Conservation (phyloP, 1,140 invertebrate species). For the Drosophila asahinai region DNA sequence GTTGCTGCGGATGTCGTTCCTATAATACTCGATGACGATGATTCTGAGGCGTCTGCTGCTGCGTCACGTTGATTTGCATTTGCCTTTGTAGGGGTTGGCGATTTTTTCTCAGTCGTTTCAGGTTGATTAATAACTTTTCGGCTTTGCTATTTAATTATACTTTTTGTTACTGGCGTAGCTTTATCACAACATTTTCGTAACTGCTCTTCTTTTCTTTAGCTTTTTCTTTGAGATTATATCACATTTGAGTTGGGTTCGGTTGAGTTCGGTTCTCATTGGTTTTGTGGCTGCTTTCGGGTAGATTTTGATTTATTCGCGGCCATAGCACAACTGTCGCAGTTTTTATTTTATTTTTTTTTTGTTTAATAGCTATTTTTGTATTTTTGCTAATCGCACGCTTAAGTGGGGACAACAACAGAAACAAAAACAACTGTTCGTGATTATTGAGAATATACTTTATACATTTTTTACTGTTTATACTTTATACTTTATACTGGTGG, state of each 20-base stretch:
- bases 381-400: conserved; percentile 58
- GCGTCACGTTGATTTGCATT: conserved; percentile 13
- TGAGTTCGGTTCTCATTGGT: conserved; percentile 41
- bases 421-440: conserved; percentile 53
- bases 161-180: conserved; percentile 28
- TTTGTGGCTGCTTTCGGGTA: conserved; percentile 44
- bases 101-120: conserved; percentile 42
- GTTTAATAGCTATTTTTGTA: conserved; percentile 21
- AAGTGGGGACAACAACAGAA: conserved; percentile 59
- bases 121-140: conserved; percentile 28
- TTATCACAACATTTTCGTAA: conserved; percentile 41
- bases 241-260: conserved; percentile 55
- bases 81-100: conserved; percentile 12
- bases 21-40: conserved; percentile 43
- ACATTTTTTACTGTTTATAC: conserved; percentile 27
- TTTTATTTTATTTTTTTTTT: not conserved
- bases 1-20: conserved; percentile 6
- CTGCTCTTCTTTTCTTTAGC: conserved; percentile 18
- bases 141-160: not conserved
- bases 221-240: conserved; percentile 49
- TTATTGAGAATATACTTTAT: conserved; percentile 37
- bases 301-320: conserved; percentile 40
- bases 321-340: conserved; percentile 12
- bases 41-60: conserved; percentile 27
- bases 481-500: not conserved